A percentile compares a stretch with the other conserved stretches of the same genome.
Conservation (phyloP, 92 coral and sea anemone species). For the Epizoanthus rinbou region DNA sequence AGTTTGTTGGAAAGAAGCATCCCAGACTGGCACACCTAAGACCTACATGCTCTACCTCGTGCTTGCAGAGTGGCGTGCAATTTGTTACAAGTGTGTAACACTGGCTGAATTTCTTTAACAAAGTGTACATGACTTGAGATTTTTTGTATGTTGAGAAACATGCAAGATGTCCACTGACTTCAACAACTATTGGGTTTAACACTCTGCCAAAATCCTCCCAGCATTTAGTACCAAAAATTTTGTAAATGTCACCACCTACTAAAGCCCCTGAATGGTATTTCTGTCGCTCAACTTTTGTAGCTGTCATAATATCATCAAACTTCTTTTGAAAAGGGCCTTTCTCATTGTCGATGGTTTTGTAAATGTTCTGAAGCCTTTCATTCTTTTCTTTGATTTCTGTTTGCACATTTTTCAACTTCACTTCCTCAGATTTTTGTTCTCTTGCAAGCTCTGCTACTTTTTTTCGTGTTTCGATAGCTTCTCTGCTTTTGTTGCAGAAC, state of each 20-base stretch:
- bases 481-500: too few relatives aligned
- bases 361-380: too few relatives aligned
- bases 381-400: too few relatives aligned
- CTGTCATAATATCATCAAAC: neutral
- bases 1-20: neutral
- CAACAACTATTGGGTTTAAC: neutral
- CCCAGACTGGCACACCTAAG: constrained; percentile 6
- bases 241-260: neutral
- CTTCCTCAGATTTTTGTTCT: too few relatives aligned
- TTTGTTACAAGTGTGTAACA: too few relatives aligned
- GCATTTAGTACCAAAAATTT: constrained; percentile 1
- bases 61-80: too few relatives aligned
- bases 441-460: too few relatives aligned
- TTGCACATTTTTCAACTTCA: too few relatives aligned
- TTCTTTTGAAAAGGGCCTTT: neutral
- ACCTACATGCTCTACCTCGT: neutral
- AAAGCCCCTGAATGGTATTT: neutral
- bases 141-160: too few relatives aligned
- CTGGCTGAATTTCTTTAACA: too few relatives aligned
- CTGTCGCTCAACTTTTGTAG: neutral
- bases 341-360: too few relatives aligned
- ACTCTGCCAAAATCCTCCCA: neutral
- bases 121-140: neutral
- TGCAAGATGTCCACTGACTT: neutral
- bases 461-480: too few relatives aligned